A percentile compares a stretch with the other conserved stretches of the same genome.
phyloP scores from a whole-genome alignment of 2,888 invertebrate genomes.

The Tillus elongatus region DNA sequence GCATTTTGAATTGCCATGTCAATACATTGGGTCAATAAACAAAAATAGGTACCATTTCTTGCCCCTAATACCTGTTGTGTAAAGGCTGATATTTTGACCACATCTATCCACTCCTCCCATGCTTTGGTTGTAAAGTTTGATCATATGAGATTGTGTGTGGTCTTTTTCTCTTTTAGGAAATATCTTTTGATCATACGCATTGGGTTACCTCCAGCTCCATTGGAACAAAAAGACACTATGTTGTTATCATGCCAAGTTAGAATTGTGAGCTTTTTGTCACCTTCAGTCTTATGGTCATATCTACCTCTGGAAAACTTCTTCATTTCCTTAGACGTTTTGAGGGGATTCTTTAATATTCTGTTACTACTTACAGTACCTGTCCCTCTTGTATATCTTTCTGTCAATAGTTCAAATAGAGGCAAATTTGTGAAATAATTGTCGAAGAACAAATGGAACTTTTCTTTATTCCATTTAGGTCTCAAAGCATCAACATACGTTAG shows the following conservation, averaged over 20 bases:
- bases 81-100: conserved; percentile 26
- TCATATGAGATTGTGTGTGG: conserved; percentile 19
- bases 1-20: conserved; percentile 27
- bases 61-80: conserved; percentile 22
- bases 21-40: conserved; percentile 23
- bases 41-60: conserved; percentile 30
- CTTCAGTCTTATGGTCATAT: conserved; percentile 1
- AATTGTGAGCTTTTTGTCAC: conserved; percentile 1
- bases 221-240: conserved; percentile 2
- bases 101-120: conserved; percentile 26
- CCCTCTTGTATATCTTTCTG: conserved; percentile 7
- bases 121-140: conserved; percentile 20
- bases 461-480: neutral
- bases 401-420: conserved; percentile 11
- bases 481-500: conserved; percentile 13
- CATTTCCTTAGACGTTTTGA: neutral
- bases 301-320: neutral
- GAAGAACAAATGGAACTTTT: conserved; percentile 13
- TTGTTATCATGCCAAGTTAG: no score
- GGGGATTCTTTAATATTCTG: conserved; percentile 2
- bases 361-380: conserved; percentile 12
- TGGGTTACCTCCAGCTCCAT: conserved; percentile 1
- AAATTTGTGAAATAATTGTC: conserved; percentile 18
- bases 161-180: conserved; percentile 12
- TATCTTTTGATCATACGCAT: conserved; percentile 3